A percentile compares a stretch with the other conserved stretches of the same genome.
phyloP scores from a whole-genome alignment of 2,113 vertebrate genomes.

The Psettodes erumei region DNA sequence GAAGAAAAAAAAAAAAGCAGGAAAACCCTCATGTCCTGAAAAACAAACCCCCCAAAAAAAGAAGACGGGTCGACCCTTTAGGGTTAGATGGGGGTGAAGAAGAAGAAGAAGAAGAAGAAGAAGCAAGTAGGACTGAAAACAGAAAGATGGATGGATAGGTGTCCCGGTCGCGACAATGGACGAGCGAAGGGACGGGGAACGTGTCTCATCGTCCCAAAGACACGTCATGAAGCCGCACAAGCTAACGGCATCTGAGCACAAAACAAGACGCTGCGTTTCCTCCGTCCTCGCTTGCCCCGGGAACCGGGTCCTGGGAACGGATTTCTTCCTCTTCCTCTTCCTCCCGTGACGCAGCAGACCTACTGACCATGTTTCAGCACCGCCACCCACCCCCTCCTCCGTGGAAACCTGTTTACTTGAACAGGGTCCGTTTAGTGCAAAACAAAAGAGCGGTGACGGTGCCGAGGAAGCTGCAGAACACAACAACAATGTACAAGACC shows the following conservation, averaged over 20 bases:
- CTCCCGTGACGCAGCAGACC: constrained; percentile 55
- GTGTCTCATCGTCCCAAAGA: neutral
- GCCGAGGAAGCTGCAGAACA: constrained; percentile 26
- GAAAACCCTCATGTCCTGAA: constrained; percentile 53
- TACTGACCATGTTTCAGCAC: neutral
- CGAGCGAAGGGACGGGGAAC: constrained; percentile 5
- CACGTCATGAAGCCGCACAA: neutral
- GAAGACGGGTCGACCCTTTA: too few relatives aligned
- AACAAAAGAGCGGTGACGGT: constrained; percentile 30
- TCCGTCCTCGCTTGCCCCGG: constrained; percentile 49
- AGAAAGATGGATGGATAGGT: neutral
- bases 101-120: too few relatives aligned
- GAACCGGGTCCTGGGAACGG: constrained; percentile 42
- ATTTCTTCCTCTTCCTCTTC: constrained; percentile 61
- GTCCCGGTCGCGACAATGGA: neutral
- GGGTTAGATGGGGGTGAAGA: too few relatives aligned
- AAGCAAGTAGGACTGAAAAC: neutral
- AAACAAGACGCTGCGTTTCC: constrained; percentile 55
- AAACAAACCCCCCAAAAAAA: constrained; percentile 27
- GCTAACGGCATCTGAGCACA: too few relatives aligned
- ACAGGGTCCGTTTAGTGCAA: constrained; percentile 26
- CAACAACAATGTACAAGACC: too few relatives aligned
- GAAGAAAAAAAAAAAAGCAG: constrained; percentile 21
- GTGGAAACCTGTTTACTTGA: constrained; percentile 24
- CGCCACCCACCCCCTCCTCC: too few relatives aligned